These are phyloP conservation scores for Leptestheria dahalacensis DNA, from an alignment of 1,140 invertebrate species.

Conservation along the genomic window DNA sequence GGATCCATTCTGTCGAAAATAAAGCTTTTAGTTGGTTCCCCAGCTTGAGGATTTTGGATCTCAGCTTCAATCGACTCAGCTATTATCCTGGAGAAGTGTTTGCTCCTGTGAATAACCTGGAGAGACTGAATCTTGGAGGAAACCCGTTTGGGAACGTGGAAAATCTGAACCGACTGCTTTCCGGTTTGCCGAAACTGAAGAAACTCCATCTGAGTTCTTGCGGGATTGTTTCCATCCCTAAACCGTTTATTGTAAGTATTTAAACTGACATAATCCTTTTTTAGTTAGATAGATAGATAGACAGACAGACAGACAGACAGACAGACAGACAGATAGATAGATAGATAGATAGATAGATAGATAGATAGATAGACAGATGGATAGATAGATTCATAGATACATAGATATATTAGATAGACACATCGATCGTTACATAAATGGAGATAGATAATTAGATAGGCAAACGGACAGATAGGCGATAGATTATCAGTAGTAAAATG, in stretches of 20 bases:
- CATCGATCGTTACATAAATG: too few relatives aligned
- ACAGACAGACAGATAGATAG: too few relatives aligned
- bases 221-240: neutral
- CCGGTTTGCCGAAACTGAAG: constrained; percentile 13
- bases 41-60: constrained; percentile 20
- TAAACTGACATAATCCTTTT: neutral
- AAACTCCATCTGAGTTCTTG: constrained; percentile 20
- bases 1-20: constrained; percentile 19
- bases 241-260: constrained; percentile 3
- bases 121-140: neutral
- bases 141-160: constrained; percentile 4
- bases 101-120: constrained; percentile 15
- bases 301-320: too few relatives aligned
- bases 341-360: too few relatives aligned
- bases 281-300: too few relatives aligned
- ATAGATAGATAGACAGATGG: too few relatives aligned
- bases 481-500: too few relatives aligned
- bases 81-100: constrained; percentile 21
- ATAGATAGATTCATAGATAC: too few relatives aligned
- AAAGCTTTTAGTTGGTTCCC: constrained; percentile 22
- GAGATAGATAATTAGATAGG: too few relatives aligned
- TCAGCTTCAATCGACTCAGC: constrained; percentile 23
- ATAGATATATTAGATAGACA: too few relatives aligned
- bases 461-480: too few relatives aligned
- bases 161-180: constrained; percentile 8